phyloP scores from a whole-genome alignment of 2,113 vertebrate genomes.

The Aptenodytes patagonicus region DNA sequence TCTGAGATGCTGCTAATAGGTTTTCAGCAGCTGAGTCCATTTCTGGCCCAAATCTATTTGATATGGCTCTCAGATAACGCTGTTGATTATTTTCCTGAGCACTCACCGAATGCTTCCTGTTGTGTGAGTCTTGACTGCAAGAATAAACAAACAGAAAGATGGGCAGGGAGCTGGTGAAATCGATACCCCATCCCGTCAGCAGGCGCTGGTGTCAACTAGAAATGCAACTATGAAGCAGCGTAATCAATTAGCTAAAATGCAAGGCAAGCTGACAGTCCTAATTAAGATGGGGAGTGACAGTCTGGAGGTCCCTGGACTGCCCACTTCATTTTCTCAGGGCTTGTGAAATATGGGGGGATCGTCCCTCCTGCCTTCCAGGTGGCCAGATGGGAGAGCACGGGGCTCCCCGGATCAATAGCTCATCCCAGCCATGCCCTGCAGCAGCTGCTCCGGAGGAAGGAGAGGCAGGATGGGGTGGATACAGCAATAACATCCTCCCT shows the following conservation, averaged over 20 bases:
- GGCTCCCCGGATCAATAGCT: background rate
- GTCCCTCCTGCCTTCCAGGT: background rate
- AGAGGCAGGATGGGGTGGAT: background rate
- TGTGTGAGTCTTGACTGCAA: background rate
- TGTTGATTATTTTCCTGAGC: background rate
- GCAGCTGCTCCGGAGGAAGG: background rate
- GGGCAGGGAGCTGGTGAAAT: background rate
- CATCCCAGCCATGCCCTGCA: background rate
- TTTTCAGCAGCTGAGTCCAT: conserved; percentile 61
- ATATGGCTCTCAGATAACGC: background rate
- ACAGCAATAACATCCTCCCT: background rate
- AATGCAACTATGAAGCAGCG: background rate
- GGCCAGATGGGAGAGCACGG: background rate
- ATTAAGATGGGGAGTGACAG: background rate
- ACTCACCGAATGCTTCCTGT: background rate
- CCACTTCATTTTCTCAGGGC: background rate
- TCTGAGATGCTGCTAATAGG: conserved; percentile 54
- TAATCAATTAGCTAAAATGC: conserved; percentile 10
- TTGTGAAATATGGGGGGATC: background rate
- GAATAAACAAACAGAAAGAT: conserved; percentile 8
- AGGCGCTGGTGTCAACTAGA: background rate
- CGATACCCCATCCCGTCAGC: background rate
- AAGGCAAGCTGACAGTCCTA: conserved; percentile 21
- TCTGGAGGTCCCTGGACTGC: background rate
- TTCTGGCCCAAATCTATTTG: conserved; percentile 46